Percentiles rank a stretch among this genome's conserved stretches.
These are phyloP conservation scores for Polypedilum vanderplanki DNA, from an alignment of 1,140 invertebrate genomes.

Conservation along the genomic window DNA sequence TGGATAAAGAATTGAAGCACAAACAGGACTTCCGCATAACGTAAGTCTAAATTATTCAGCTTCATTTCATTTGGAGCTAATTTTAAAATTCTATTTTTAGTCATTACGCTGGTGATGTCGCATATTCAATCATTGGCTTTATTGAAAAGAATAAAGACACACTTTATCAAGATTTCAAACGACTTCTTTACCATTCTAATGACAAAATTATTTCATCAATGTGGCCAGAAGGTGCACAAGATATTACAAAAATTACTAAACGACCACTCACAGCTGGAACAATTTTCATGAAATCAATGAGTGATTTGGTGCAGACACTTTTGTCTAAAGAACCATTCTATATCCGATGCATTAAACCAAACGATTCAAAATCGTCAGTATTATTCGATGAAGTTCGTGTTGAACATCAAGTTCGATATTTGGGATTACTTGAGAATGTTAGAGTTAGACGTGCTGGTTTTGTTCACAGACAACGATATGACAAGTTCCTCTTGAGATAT, in stretches of 20 bases:
- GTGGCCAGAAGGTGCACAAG: slow-evolving; percentile 91
- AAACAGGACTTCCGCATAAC: slow-evolving; percentile 77
- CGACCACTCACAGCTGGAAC: slow-evolving; percentile 86
- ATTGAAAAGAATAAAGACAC: slow-evolving; percentile 95
- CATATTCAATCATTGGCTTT: slow-evolving; percentile 83
- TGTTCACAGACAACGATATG: slow-evolving; percentile 83
- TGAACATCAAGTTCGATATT: slow-evolving; percentile 82
- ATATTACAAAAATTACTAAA: slow-evolving; percentile 91
- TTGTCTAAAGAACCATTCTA: slow-evolving; percentile 92
- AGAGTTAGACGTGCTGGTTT: slow-evolving; percentile 89
- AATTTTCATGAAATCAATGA: slow-evolving; percentile 91
- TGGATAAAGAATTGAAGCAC: slow-evolving; percentile 73
- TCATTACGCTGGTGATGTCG: slow-evolving; percentile 95
- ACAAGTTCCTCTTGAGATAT: slow-evolving; percentile 77
- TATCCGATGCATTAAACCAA: slow-evolving; percentile 93
- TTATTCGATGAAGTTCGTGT: slow-evolving; percentile 62
- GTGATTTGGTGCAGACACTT: slow-evolving; percentile 79
- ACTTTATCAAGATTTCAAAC: slow-evolving; percentile 92
- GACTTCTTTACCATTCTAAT: slow-evolving; percentile 74
- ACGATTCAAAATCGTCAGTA: slow-evolving; percentile 79
- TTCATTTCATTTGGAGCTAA: slow-evolving; percentile 29
- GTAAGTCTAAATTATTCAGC: slow-evolving; percentile 41
- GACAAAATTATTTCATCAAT: slow-evolving; percentile 72
- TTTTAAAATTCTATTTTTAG: slow-evolving; percentile 41
- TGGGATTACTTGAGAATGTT: slow-evolving; percentile 89